These are phyloP conservation scores for Cyanoderma ruficeps DNA, from an alignment of 2,113 vertebrate genomes.

Conservation along the genomic window DNA sequence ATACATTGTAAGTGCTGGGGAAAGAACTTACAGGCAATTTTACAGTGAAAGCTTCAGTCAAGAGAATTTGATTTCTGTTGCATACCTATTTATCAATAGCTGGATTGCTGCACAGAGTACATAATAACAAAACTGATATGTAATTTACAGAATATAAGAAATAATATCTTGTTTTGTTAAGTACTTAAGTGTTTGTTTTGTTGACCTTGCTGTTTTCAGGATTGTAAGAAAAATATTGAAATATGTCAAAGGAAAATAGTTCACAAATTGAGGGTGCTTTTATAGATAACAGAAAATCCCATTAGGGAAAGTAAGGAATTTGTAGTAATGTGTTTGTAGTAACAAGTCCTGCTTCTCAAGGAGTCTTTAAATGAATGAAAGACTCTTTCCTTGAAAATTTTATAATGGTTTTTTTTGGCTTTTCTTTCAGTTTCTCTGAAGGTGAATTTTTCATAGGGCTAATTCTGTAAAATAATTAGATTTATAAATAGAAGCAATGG, in stretches of 20 bases:
- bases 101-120: neutral
- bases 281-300: neutral
- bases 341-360: neutral
- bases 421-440: neutral
- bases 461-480: neutral
- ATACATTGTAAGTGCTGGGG: neutral
- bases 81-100: neutral
- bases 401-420: neutral
- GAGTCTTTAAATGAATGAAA: neutral
- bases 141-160: neutral
- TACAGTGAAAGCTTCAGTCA: neutral
- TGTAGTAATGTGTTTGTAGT: neutral
- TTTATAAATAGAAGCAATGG: neutral
- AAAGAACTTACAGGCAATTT: neutral
- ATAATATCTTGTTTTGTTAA: neutral
- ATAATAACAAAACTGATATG: neutral
- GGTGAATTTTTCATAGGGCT: neutral
- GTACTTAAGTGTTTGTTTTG: neutral
- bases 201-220: neutral
- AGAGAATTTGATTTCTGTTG: slow-evolving; percentile 5
- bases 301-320: neutral
- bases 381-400: neutral
- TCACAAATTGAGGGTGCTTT: neutral
- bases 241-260: neutral
- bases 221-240: neutral